Percentiles rank a stretch among this genome's conserved stretches.
Evolutionary conservation across 2,888 invertebrate species (phyloP).

Genomic region (Heliconius ismenius): DNA sequence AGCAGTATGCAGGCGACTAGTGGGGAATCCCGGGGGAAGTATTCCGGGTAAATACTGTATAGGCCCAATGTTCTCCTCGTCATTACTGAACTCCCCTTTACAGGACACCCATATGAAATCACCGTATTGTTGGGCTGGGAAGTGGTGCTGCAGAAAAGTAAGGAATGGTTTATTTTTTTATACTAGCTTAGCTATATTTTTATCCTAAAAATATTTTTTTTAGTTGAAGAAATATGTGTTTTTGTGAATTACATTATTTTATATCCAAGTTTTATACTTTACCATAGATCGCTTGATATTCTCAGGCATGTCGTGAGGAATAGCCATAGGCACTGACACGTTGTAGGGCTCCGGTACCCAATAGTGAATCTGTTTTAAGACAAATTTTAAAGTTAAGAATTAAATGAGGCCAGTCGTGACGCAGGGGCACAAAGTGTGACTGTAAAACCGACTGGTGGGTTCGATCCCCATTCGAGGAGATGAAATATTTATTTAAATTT

Average conservation of each 20-base stretch:
- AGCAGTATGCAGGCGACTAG: slow-evolving; percentile 67
- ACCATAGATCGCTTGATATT: slow-evolving; percentile 86
- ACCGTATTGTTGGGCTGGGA: slow-evolving; percentile 67
- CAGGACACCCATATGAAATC: slow-evolving; percentile 91
- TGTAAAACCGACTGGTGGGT: too few relatives aligned
- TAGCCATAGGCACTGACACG: slow-evolving; percentile 80
- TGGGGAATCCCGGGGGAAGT: slow-evolving; percentile 81
- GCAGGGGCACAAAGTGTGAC: too few relatives aligned
- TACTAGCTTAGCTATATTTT: too few relatives aligned
- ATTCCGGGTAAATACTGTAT: slow-evolving; percentile 86
- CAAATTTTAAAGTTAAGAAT: background rate
- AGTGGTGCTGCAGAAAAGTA: slow-evolving; percentile 53
- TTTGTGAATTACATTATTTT: too few relatives aligned
- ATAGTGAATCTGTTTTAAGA: slow-evolving; percentile 86
- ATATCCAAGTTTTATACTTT: slow-evolving; percentile 40
- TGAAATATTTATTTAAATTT: too few relatives aligned
- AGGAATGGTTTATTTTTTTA: background rate
- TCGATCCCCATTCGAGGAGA: too few relatives aligned
- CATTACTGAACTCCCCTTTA: slow-evolving; percentile 88
- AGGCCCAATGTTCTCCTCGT: slow-evolving; percentile 88
- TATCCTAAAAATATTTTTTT: too few relatives aligned
- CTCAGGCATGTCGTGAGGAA: slow-evolving; percentile 87
- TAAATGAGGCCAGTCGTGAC: too few relatives aligned
- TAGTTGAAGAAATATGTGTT: background rate
- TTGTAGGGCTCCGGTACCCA: slow-evolving; percentile 93